phyloP scores from a whole-genome alignment of 2,797 vertebrate genomes.

The Spizella passerina region DNA sequence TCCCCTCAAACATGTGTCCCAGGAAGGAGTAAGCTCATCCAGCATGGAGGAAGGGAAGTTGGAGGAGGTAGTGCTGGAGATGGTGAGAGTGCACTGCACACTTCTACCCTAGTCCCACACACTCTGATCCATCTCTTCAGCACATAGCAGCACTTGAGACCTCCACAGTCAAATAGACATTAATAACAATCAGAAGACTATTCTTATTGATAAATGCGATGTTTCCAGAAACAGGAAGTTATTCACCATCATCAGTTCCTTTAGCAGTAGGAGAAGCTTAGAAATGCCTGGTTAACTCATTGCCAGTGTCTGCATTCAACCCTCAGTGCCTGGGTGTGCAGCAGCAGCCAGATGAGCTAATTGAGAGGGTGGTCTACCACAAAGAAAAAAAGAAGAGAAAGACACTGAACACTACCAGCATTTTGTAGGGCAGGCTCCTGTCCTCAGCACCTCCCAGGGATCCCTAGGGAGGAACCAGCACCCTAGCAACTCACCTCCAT shows the following conservation, averaged over 20 bases:
- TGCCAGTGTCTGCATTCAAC: neutral
- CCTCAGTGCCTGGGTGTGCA: neutral
- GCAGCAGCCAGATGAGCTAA: neutral
- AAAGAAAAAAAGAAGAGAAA: neutral
- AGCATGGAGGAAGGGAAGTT: neutral
- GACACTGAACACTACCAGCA: neutral
- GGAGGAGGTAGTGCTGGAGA: neutral
- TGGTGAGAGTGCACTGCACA: neutral
- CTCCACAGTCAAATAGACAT: neutral
- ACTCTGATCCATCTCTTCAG: neutral
- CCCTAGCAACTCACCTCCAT: conserved; percentile 88
- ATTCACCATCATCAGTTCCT: neutral
- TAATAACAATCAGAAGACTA: neutral
- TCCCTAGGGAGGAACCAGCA: neutral
- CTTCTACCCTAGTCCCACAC: neutral
- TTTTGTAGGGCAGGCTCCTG: neutral
- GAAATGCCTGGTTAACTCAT: neutral
- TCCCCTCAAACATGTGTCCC: neutral
- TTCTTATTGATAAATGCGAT: neutral
- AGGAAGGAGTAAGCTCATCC: neutral
- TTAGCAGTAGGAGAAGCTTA: neutral
- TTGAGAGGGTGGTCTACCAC: neutral
- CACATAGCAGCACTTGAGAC: neutral
- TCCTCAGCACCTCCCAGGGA: neutral
- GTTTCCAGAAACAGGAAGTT: neutral